Percentiles rank a stretch among this genome's conserved stretches.
These are phyloP conservation scores for Epinephelus coioides DNA, from an alignment of 2,797 vertebrate genomes.

Conservation along the genomic window DNA sequence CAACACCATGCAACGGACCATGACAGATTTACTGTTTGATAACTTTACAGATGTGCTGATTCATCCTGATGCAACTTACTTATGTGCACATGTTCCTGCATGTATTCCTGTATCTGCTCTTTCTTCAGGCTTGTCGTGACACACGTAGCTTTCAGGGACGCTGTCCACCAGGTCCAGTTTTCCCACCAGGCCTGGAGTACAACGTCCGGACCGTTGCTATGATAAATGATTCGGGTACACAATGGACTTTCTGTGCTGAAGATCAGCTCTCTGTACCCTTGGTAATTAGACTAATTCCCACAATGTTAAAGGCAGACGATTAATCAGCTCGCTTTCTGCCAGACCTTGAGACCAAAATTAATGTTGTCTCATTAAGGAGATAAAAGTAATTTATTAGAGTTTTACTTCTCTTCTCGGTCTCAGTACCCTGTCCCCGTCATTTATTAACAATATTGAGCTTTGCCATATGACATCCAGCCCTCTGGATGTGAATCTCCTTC, in stretches of 20 bases:
- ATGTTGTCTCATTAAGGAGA: conserved; percentile 92
- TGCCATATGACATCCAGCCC: conserved; percentile 66
- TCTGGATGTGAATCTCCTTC: conserved; percentile 62
- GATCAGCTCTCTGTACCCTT: conserved; percentile 59
- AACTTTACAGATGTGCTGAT: neutral
- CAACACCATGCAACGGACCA: neutral
- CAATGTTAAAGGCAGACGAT: conserved; percentile 77
- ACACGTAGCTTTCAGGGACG: conserved; percentile 43
- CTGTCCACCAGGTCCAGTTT: conserved; percentile 33
- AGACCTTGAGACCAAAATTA: conserved; percentile 93
- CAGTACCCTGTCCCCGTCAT: conserved; percentile 74
- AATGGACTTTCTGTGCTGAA: conserved; percentile 80
- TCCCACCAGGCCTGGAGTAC: conserved; percentile 59
- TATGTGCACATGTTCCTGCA: neutral
- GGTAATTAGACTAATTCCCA: conserved; percentile 86
- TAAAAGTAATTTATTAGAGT: conserved; percentile 89
- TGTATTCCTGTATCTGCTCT: conserved; percentile 16
- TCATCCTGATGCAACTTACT: neutral
- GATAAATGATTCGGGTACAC: conserved; percentile 79
- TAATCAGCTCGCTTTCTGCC: conserved; percentile 81
- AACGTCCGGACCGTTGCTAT: conserved; percentile 28
- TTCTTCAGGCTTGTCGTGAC: conserved; percentile 30
- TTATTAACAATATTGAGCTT: conserved; percentile 89
- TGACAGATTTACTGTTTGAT: neutral
- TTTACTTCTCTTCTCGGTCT: conserved; percentile 67